Evolutionary conservation across 2,797 vertebrate genomes (phyloP), one percentile per base, ranked within the genome.

Genomic region (Micropoecilia bifurca): DNA sequence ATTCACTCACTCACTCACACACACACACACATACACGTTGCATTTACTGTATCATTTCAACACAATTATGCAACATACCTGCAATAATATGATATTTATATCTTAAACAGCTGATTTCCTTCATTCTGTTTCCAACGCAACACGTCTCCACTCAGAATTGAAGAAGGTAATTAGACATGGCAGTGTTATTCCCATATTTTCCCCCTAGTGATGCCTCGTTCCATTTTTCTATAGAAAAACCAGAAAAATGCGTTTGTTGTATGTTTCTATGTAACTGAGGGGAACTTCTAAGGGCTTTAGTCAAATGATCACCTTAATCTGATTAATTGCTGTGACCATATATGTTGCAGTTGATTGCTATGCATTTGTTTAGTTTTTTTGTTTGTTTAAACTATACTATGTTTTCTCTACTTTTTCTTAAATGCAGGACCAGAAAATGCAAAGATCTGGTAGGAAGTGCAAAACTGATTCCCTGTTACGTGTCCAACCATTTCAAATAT

Each of bases 271-370:
- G 18, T 84, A 45, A 61, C 8, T 30, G 73, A 79, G 78, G 77
- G 82, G 33, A 81, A 74, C 75, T 84, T 80, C 66, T 86, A 94
- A 94, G 92, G 93, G 93, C 93, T 94, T 90, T 83, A 72, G 88
- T 89, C 78, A 72, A 79, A 63, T 6, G n/a, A 81, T 80, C 87
- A 86, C 90, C 80, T 82, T 89, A 86, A 78, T 88, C 88, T 79
- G n/a, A 89, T 90, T 73, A 81, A 71, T 80, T 83, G 74, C 82
- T 86, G 78, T 84, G 79, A 81, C 55, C 46, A 1, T 68, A 80
- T 76, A 28, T 18, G 45, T 78, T 61, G 48, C 47, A 74, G 80
- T 83, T 80, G 85, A 89, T 83, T 89, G 82, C 91, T 94, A 92
- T 94, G 93, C 92, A 92, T 94, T 90, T 90, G 82, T 80, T 41